Percentiles rank a stretch among this genome's conserved stretches.
Evolutionary conservation across 64 coral and sea anemone species (phyloP).

Genomic region (Pocillopora verrucosa): DNA sequence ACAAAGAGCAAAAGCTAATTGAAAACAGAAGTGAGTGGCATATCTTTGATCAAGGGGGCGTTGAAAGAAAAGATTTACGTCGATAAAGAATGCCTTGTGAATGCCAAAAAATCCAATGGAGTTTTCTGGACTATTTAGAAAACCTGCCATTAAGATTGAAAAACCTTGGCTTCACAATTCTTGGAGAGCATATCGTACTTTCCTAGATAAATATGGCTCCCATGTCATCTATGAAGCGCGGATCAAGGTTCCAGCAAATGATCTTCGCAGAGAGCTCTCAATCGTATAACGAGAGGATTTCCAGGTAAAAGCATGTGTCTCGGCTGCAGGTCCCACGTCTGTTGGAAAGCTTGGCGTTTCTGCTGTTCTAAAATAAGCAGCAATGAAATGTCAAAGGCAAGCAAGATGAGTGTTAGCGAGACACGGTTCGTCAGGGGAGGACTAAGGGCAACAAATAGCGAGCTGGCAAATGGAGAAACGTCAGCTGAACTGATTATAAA

Average conservation of each 20-base stretch:
- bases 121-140: conserved; percentile 23
- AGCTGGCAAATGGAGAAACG: not conserved
- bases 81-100: not conserved
- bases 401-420: not conserved
- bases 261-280: conserved; percentile 25
- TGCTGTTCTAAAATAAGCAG: conserved; percentile 19
- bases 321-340: not conserved
- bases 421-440: not conserved
- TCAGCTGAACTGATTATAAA: not conserved
- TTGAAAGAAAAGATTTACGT: not conserved
- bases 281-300: conserved; percentile 55
- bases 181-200: conserved; percentile 38
- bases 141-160: conserved; percentile 7
- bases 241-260: conserved; percentile 39
- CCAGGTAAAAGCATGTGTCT: conserved; percentile 36
- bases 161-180: conserved; percentile 42
- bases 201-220: conserved; percentile 43
- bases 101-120: not conserved
- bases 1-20: not conserved
- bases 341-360: conserved; percentile 11
- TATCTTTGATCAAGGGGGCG: not conserved
- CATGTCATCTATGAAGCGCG: conserved; percentile 40
- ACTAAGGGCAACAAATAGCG: conserved; percentile 22
- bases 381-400: not conserved
- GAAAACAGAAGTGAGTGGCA: not conserved